These are phyloP conservation scores for Delphinus delphis DNA, from an alignment of 2,113 vertebrate species.

Conservation along the genomic window DNA sequence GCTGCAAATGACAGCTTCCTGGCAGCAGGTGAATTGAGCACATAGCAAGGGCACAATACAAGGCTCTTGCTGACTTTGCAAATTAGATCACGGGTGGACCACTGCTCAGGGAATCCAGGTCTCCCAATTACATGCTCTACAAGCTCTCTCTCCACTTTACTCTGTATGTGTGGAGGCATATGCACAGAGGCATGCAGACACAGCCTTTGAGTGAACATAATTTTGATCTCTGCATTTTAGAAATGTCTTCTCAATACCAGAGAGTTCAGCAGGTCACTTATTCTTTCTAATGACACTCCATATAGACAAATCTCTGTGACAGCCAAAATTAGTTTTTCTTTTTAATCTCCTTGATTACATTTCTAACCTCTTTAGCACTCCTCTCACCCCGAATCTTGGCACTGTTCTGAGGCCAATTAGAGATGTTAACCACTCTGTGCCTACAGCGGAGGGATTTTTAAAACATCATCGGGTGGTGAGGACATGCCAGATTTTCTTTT, in stretches of 20 bases:
- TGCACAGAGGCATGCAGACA: background rate
- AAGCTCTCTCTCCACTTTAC: background rate
- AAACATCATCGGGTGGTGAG: background rate
- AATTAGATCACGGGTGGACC: background rate
- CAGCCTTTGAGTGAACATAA: background rate
- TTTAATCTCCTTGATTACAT: slow-evolving; percentile 40
- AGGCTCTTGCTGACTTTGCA: background rate
- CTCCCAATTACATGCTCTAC: background rate
- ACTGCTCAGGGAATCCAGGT: background rate
- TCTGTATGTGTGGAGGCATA: background rate
- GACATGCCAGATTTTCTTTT: slow-evolving; percentile 6
- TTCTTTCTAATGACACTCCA: background rate
- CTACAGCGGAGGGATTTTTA: background rate
- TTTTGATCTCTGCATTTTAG: slow-evolving; percentile 27
- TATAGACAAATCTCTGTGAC: slow-evolving; percentile 24
- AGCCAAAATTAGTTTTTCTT: slow-evolving; percentile 53
- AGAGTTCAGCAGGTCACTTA: slow-evolving; percentile 37
- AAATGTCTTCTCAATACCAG: slow-evolving; percentile 20
- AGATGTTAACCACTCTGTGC: background rate
- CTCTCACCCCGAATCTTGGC: slow-evolving; percentile 31
- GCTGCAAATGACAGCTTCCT: background rate
- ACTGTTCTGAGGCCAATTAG: slow-evolving; percentile 42
- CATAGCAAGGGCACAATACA: background rate
- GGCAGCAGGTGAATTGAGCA: background rate
- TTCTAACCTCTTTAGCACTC: slow-evolving; percentile 7